Evolutionary conservation across 1,140 invertebrate species (phyloP), one percentile per base, ranked within the genome.

Genomic region (Drosophila mauritiana): DNA sequence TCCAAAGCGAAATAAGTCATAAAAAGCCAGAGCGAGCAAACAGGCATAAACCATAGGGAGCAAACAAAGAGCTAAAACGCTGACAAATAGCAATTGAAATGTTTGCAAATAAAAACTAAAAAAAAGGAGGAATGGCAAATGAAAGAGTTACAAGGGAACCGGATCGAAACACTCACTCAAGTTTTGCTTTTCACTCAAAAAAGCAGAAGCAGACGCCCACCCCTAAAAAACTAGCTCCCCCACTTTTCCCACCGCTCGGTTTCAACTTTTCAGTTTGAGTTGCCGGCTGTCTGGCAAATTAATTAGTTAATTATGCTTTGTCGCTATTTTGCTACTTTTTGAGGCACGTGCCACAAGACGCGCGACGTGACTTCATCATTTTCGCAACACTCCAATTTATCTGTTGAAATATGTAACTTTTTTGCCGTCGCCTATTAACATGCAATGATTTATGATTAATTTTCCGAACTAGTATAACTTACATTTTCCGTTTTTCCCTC

Each of bases 301-400:
- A 86, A 86, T 86, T 86, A 82, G 83, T 77, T 86, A 78, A 85
- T 78, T 88, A 86, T 69, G 68, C 68, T 80, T 65, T 69, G 63
- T 69, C 72, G 74, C 55, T 75, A 54, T 53, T 78, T 79, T 53
- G 15, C 37, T 6, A 36, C 10, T 25, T 62, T 43, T 40, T 17
- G 39, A 22, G 76, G 74, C 78, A 85, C 82, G 82, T 85, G 81
- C 42, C 61, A 37, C 43, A 39, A 52, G 45, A 48, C 25, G 48
- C 31, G 37, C 56, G 57, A 79, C 73, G 72, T 85, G 81, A 80
- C 76, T 84, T 78, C 58, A 86, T 81, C 64, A 70, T 69, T 62
- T 64, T 49, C 40, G 70, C 45, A 75, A 61, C 48, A 59, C 48
- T 75, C 52, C 5, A 82, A 55, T 84, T 43, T 62, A 69, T 58